Conservation (phyloP, 2,113 vertebrate species). For the Mormoops blainvillei region DNA sequence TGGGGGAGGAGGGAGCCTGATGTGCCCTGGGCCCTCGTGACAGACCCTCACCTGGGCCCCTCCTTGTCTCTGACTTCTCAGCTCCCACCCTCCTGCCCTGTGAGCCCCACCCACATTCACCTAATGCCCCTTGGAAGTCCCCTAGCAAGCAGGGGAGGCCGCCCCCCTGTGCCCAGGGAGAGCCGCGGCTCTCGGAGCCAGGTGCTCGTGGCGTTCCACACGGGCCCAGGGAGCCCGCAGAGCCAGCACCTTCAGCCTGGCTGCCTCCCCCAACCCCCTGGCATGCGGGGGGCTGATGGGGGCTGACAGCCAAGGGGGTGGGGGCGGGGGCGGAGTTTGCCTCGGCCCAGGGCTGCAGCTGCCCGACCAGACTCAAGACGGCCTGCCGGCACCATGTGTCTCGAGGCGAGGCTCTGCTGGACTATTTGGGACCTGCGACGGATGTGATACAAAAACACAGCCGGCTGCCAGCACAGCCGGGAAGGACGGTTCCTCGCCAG, state of each 20-base stretch:
- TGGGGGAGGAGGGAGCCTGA: no score
- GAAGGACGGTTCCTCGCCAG: neutral
- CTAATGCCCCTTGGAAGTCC: neutral
- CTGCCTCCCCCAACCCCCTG: neutral
- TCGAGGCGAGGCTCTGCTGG: neutral
- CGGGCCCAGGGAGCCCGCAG: neutral
- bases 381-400: neutral
- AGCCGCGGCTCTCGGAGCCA: rapidly evolving
- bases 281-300: rapidly evolving
- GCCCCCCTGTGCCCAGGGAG: neutral
- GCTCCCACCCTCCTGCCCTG: neutral
- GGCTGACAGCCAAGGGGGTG: rapidly evolving
- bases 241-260: neutral
- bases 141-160: rapidly evolving
- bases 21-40: neutral
- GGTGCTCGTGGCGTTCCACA: rapidly evolving
- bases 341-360: rapidly evolving
- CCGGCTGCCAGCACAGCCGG: neutral
- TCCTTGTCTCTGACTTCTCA: neutral
- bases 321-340: rapidly evolving
- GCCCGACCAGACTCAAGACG: neutral
- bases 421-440: neutral
- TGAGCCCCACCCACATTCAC: neutral
- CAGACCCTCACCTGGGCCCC: neutral
- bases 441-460: constrained; percentile 24